Percentiles rank a stretch among this genome's conserved stretches.
phyloP scores from a whole-genome alignment of 2,113 vertebrate species.

The Hylia prasina region DNA sequence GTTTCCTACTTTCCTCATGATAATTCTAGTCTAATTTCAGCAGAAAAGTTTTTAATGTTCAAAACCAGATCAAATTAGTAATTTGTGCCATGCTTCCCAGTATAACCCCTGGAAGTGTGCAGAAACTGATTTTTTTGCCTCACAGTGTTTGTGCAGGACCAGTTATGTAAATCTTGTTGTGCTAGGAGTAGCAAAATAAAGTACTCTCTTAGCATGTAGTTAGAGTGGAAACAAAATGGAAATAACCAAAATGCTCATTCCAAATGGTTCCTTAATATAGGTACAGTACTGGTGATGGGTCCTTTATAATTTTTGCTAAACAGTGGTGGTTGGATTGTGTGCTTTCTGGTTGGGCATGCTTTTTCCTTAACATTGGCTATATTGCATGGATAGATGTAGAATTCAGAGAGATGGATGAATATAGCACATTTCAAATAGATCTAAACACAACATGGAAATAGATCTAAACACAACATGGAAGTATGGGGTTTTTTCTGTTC shows the following conservation, averaged over 20 bases:
- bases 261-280: conserved; percentile 71
- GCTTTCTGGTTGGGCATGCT: conserved; percentile 70
- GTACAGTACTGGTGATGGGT: conserved; percentile 69
- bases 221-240: not conserved
- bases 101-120: not conserved
- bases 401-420: conserved; percentile 19
- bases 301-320: conserved; percentile 47
- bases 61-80: not conserved
- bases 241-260: conserved; percentile 68
- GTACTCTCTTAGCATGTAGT: not conserved
- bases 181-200: not conserved
- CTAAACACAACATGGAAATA: conserved; percentile 76
- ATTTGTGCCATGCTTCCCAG: not conserved
- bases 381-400: conserved; percentile 65
- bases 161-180: not conserved
- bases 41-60: not conserved
- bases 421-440: conserved; percentile 63
- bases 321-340: conserved; percentile 64
- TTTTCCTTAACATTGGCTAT: conserved; percentile 51
- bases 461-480: conserved; percentile 63
- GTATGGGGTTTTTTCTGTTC: not conserved
- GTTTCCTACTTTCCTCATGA: not conserved
- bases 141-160: not conserved
- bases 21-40: not conserved
- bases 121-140: not conserved